Percentiles rank a stretch among this genome's conserved stretches.
phyloP scores from a whole-genome alignment of 2,797 vertebrate species.

The Epinephelus malabaricus region DNA sequence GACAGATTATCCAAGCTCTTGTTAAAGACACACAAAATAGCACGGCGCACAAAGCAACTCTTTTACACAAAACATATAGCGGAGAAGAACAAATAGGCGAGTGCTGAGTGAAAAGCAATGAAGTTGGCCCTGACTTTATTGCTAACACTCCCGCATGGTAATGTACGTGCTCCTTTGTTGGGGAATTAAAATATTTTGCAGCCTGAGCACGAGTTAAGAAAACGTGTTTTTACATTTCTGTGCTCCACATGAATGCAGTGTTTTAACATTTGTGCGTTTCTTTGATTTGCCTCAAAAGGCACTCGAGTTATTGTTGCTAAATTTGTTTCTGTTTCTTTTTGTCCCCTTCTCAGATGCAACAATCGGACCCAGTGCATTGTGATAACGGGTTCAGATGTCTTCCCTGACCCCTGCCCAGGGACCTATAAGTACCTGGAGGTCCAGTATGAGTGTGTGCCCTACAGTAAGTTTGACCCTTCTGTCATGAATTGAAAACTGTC shows the following conservation, averaged over 20 bases:
- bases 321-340: neutral
- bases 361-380: conserved; percentile 99
- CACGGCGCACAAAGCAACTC: conserved; percentile 15
- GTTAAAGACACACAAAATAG: conserved; percentile 19
- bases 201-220: neutral
- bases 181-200: neutral
- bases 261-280: conserved; percentile 2
- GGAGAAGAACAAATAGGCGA: conserved; percentile 2
- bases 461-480: conserved; percentile 95
- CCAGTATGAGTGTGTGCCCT: conserved; percentile 99
- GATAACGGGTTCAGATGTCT: conserved; percentile 98
- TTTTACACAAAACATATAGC: conserved; percentile 5
- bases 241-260: neutral
- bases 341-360: conserved; percentile 91
- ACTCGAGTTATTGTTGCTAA: neutral
- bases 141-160: neutral
- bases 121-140: conserved; percentile 5
- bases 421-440: conserved; percentile 99
- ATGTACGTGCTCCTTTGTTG: conserved; percentile 14
- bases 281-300: neutral
- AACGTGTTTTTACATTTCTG: neutral
- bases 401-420: conserved; percentile 99
- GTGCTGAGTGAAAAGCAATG: conserved; percentile 21
- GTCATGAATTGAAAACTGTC: conserved; percentile 69
- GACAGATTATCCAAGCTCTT: conserved; percentile 17